A percentile compares a stretch with the other conserved stretches of the same genome.
phyloP scores from a whole-genome alignment of 2,888 invertebrate genomes.

The Molorchus minor region DNA sequence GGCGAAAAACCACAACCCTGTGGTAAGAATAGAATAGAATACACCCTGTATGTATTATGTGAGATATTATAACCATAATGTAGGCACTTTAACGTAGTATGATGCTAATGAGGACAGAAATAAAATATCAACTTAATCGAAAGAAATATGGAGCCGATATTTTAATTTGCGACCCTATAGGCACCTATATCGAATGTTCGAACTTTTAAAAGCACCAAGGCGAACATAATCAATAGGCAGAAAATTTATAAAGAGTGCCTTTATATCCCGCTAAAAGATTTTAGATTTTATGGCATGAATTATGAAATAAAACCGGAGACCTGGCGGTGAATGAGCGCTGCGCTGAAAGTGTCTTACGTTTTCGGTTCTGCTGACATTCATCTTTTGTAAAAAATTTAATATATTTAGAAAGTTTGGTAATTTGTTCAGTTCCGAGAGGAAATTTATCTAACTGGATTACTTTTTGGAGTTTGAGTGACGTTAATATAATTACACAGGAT shows the following conservation, averaged over 20 bases:
- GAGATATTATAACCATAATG: too few relatives aligned
- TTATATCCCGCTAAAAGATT: constrained; percentile 31
- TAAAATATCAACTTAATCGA: too few relatives aligned
- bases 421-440: constrained; percentile 27
- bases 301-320: constrained; percentile 34
- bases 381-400: constrained; percentile 28
- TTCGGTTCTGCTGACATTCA: constrained; percentile 28
- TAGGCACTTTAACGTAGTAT: too few relatives aligned
- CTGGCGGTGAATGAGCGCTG: constrained; percentile 33
- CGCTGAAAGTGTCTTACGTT: constrained; percentile 31
- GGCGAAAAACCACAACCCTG: too few relatives aligned
- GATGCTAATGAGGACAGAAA: too few relatives aligned
- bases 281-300: constrained; percentile 33
- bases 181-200: constrained; percentile 20
- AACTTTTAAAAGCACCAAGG: constrained; percentile 39
- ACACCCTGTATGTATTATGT: too few relatives aligned
- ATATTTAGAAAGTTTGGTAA: constrained; percentile 28
- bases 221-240: constrained; percentile 40
- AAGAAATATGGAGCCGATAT: not conserved
- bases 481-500: constrained; percentile 27
- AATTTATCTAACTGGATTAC: constrained; percentile 28
- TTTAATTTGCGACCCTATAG: constrained; percentile 22
- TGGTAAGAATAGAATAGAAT: too few relatives aligned
- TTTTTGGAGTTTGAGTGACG: constrained; percentile 22
- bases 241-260: constrained; percentile 36